Percentiles rank a stretch among this genome's conserved stretches.
These are phyloP conservation scores for Catharus fuscescens DNA, from an alignment of 2,113 vertebrate species.

Conservation along the genomic window DNA sequence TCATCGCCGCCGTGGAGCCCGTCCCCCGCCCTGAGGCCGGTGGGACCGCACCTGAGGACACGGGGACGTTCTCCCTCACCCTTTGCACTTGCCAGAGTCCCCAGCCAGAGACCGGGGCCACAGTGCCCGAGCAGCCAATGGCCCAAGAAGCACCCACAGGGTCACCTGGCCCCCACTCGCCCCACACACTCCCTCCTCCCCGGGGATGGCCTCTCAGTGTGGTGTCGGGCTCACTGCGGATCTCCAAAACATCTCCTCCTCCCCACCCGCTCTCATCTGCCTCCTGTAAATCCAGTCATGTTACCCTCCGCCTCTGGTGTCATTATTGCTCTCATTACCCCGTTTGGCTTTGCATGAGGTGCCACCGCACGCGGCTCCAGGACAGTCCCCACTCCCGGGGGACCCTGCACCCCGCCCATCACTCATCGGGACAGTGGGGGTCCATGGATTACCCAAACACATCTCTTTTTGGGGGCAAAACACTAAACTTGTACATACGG, in stretches of 20 bases:
- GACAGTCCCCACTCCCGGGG: background rate
- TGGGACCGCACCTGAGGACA: slow-evolving; percentile 1
- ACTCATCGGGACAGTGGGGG: background rate
- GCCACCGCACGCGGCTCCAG: background rate
- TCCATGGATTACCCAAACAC: background rate
- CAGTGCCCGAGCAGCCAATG: background rate
- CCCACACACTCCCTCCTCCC: background rate
- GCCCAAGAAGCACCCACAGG: background rate
- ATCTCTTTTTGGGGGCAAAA: slow-evolving; percentile 33
- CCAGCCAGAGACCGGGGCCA: background rate
- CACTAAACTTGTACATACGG: slow-evolving; percentile 44
- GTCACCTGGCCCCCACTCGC: background rate
- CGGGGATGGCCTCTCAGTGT: background rate
- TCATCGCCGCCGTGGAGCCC: slow-evolving; percentile 26
- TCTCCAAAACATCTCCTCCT: background rate
- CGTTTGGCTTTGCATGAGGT: slow-evolving; percentile 19
- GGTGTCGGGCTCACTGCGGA: background rate
- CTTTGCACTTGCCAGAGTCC: background rate
- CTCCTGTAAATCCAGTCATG: background rate
- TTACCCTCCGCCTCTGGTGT: background rate
- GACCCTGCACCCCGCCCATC: background rate
- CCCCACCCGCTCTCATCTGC: background rate
- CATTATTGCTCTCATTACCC: slow-evolving; percentile 31
- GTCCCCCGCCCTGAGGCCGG: background rate
- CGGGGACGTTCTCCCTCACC: background rate